phyloP scores from a whole-genome alignment of 2,797 vertebrate genomes.

The Apogon hyalosoma region DNA sequence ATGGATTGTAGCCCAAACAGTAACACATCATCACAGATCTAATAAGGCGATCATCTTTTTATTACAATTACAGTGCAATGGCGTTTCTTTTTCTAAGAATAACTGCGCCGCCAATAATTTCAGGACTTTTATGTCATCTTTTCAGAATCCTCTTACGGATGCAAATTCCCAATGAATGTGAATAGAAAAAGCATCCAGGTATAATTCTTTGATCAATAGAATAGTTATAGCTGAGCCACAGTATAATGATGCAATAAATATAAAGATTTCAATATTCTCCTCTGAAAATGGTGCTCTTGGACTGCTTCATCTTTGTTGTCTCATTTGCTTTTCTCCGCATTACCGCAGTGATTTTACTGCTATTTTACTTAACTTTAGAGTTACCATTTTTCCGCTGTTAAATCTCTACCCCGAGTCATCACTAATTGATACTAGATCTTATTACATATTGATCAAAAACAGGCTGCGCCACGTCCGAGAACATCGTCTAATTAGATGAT shows the following conservation, averaged over 20 bases:
- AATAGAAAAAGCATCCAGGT: constrained; percentile 44
- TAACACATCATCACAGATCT: constrained; percentile 8
- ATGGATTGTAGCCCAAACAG: constrained; percentile 32
- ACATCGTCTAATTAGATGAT: constrained; percentile 81
- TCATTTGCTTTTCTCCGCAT: constrained; percentile 35
- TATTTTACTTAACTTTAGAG: constrained; percentile 64
- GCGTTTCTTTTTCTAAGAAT: neutral
- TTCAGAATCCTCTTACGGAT: constrained; percentile 36
- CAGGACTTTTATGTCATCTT: constrained; percentile 26
- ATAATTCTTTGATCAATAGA: constrained; percentile 66
- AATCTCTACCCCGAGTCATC: constrained; percentile 60
- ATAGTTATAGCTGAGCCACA: constrained; percentile 54
- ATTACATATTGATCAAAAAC: constrained; percentile 82
- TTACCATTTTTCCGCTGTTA: constrained; percentile 42
- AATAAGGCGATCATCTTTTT: constrained; percentile 27
- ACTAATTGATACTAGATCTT: constrained; percentile 82
- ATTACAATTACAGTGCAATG: constrained; percentile 1
- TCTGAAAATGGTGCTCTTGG: constrained; percentile 61
- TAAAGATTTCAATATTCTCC: constrained; percentile 61
- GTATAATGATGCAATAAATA: constrained; percentile 62
- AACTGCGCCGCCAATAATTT: constrained; percentile 13
- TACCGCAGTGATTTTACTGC: constrained; percentile 41
- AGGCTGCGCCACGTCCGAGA: constrained; percentile 73
- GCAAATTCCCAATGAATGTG: constrained; percentile 32
- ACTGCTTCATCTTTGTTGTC: constrained; percentile 41